phyloP scores from a whole-genome alignment of 2,888 invertebrate genomes.

The Entomobrya multifasciata region DNA sequence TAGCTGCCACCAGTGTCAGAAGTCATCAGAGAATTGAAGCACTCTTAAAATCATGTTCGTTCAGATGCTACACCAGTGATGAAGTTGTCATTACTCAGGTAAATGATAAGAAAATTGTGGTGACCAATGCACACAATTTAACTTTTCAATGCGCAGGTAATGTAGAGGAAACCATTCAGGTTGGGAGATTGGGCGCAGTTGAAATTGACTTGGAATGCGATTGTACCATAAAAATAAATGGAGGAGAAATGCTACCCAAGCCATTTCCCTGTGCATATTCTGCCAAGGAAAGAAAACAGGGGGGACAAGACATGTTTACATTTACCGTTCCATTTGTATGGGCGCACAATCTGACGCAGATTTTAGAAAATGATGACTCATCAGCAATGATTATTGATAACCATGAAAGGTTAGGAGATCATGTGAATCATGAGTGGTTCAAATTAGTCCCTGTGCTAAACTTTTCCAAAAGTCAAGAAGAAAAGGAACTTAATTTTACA shows the following conservation, averaged over 20 bases:
- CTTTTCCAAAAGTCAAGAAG: slow-evolving; percentile 8
- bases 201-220: slow-evolving; percentile 47
- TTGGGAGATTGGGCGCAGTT: slow-evolving; percentile 34
- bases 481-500: slow-evolving; percentile 20
- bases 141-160: slow-evolving; percentile 23
- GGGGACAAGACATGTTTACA: neutral
- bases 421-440: slow-evolving; percentile 48
- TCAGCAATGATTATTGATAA: neutral
- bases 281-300: neutral
- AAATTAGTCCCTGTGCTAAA: slow-evolving; percentile 32
- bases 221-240: slow-evolving; percentile 26
- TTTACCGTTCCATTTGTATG: slow-evolving; percentile 43
- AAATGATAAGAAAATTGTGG: neutral
- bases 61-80: slow-evolving; percentile 44
- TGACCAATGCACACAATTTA: slow-evolving; percentile 31
- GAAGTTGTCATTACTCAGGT: slow-evolving; percentile 50
- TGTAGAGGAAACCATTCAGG: neutral
- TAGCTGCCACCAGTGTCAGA: neutral
- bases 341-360: slow-evolving; percentile 21
- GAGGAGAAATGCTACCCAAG: neutral
- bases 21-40: neutral
- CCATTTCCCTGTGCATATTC: slow-evolving; percentile 28
- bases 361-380: neutral
- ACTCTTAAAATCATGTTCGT: slow-evolving; percentile 37
- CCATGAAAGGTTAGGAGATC: slow-evolving; percentile 5